A percentile compares a stretch with the other conserved stretches of the same genome.
These are phyloP conservation scores for Caranx ignobilis DNA, from an alignment of 2,113 vertebrate species.

Conservation along the genomic window DNA sequence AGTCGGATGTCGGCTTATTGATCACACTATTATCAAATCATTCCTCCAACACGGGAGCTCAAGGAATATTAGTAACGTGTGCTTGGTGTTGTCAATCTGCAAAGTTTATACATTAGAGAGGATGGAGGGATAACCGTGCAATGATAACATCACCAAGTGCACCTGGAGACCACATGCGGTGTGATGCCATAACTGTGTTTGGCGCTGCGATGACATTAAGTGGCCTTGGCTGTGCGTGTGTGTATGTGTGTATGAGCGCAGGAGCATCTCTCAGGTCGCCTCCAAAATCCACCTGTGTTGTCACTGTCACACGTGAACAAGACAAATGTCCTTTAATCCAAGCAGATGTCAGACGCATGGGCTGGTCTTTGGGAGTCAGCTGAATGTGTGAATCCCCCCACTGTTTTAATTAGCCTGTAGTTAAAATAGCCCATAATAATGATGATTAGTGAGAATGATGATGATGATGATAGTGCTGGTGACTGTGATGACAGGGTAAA, in stretches of 20 bases:
- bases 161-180: constrained; percentile 17
- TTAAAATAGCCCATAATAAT: background rate
- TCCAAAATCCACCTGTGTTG: constrained; percentile 52
- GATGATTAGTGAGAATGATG: background rate
- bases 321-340: background rate
- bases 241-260: constrained; percentile 43
- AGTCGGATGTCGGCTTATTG: constrained; percentile 80
- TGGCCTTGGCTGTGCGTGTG: constrained; percentile 48
- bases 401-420: background rate
- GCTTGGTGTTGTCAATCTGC: constrained; percentile 25
- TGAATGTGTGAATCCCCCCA: background rate
- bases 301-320: constrained; percentile 45
- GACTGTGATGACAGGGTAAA: background rate
- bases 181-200: constrained; percentile 2
- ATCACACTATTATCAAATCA: constrained; percentile 77
- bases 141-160: constrained; percentile 25
- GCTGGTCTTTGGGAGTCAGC: background rate
- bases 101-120: constrained; percentile 62
- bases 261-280: constrained; percentile 44
- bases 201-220: constrained; percentile 41
- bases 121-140: background rate
- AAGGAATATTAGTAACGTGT: constrained; percentile 25
- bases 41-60: constrained; percentile 38
- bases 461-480: background rate
- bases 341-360: background rate